Evolutionary conservation across 1,140 invertebrate genomes (phyloP).

Genomic region (Scaptomyza graminum): DNA sequence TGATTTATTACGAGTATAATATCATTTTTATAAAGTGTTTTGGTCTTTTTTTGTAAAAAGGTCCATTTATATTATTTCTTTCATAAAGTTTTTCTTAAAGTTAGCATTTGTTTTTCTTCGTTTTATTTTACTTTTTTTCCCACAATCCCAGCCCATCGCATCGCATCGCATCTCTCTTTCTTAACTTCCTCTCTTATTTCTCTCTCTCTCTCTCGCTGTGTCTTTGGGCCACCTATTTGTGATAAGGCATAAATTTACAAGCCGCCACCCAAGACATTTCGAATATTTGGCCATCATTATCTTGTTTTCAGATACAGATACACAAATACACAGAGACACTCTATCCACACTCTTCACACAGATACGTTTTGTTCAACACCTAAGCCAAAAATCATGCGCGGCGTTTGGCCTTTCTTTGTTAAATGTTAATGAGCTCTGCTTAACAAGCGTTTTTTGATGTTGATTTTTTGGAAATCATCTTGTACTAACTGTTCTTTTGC

Average conservation of each 20-base stretch:
- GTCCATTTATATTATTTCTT: too few relatives aligned
- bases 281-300: slow-evolving; percentile 51
- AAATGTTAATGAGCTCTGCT: slow-evolving; percentile 67
- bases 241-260: slow-evolving; percentile 66
- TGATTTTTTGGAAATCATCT: slow-evolving; percentile 36
- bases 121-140: not conserved
- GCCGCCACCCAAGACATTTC: slow-evolving; percentile 55
- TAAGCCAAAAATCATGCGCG: slow-evolving; percentile 8
- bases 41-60: too few relatives aligned
- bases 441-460: slow-evolving; percentile 34
- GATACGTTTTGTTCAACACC: slow-evolving; percentile 24
- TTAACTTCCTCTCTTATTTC: too few relatives aligned
- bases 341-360: not conserved
- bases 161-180: too few relatives aligned
- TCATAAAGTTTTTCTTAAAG: too few relatives aligned
- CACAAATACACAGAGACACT: too few relatives aligned
- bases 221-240: slow-evolving; percentile 6
- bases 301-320: too few relatives aligned
- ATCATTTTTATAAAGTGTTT: too few relatives aligned
- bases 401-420: slow-evolving; percentile 49
- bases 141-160: too few relatives aligned
- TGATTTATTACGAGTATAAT: too few relatives aligned
- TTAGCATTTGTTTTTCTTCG: too few relatives aligned
- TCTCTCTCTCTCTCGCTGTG: not conserved
- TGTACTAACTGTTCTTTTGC: slow-evolving; percentile 72